Percentiles rank a stretch among this genome's conserved stretches.
These are phyloP conservation scores for Tenodera sinensis DNA, from an alignment of 2,888 invertebrate species.

Conservation along the genomic window DNA sequence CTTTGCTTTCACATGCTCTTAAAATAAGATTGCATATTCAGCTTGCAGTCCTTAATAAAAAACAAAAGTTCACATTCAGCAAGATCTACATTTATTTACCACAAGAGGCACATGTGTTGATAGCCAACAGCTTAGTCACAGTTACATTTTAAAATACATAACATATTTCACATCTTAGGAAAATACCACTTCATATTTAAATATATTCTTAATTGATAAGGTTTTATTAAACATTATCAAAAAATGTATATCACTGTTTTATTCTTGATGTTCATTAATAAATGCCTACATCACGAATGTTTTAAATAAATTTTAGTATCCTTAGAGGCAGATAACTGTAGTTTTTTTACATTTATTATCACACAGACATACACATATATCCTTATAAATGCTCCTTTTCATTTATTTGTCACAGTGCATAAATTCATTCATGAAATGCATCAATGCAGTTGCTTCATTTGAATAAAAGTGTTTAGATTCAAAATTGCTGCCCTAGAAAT, in stretches of 20 bases:
- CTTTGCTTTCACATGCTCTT: not conserved
- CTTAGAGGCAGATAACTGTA: not conserved
- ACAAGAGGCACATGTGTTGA: constrained; percentile 11
- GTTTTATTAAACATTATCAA: not conserved
- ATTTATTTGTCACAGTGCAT: not conserved
- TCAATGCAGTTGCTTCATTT: not conserved
- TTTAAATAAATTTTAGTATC: not conserved
- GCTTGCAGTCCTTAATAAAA: not conserved
- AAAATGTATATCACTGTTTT: not conserved
- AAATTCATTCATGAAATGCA: not conserved
- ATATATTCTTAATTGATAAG: not conserved
- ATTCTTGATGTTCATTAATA: not conserved
- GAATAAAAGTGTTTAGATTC: not conserved
- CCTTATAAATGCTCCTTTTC: not conserved
- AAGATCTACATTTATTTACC: constrained; percentile 3
- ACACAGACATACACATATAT: not conserved
- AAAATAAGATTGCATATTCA: not conserved
- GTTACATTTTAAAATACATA: not conserved
- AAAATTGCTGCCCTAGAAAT: too few species aligned
- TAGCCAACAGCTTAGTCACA: not conserved
- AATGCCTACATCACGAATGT: not conserved
- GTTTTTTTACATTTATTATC: not conserved
- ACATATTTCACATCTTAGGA: constrained; percentile 1
- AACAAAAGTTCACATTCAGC: not conserved
- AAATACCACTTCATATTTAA: not conserved